phyloP scores from a whole-genome alignment of 2,113 vertebrate genomes.

The Mystacornis crossleyi region DNA sequence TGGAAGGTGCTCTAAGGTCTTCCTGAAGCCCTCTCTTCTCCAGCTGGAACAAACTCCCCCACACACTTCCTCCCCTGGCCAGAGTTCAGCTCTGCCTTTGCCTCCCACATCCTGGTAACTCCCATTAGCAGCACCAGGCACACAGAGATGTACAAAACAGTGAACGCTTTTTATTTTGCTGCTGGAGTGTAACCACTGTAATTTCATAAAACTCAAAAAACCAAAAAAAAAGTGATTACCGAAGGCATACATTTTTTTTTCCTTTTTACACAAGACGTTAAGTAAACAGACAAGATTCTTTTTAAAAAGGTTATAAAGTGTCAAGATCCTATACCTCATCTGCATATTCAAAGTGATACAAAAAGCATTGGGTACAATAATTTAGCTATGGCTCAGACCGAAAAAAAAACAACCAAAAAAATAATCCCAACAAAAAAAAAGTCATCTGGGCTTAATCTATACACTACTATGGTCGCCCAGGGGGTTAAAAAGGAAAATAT shows the following conservation, averaged over 20 bases:
- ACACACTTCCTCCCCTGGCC: background rate
- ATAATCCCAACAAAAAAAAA: background rate
- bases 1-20: background rate
- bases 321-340: conserved; percentile 68
- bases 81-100: background rate
- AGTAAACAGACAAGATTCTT: conserved; percentile 62
- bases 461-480: background rate
- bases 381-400: conserved; percentile 65
- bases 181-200: conserved; percentile 55
- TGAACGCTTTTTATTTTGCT: conserved; percentile 58
- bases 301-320: conserved; percentile 70
- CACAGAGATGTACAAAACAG: conserved; percentile 61
- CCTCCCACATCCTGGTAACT: background rate
- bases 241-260: conserved; percentile 51
- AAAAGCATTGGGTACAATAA: conserved; percentile 67
- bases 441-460: conserved; percentile 48
- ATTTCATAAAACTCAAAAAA: conserved; percentile 58
- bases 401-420: background rate
- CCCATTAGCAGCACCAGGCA: background rate
- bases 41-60: background rate
- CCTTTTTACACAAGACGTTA: conserved; percentile 54
- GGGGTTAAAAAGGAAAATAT: conserved; percentile 44
- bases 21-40: background rate
- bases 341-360: conserved; percentile 65
- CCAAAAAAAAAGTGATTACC: conserved; percentile 24